Evolutionary conservation across 2,888 invertebrate species (phyloP).

Genomic region (Nycteola revayana): DNA sequence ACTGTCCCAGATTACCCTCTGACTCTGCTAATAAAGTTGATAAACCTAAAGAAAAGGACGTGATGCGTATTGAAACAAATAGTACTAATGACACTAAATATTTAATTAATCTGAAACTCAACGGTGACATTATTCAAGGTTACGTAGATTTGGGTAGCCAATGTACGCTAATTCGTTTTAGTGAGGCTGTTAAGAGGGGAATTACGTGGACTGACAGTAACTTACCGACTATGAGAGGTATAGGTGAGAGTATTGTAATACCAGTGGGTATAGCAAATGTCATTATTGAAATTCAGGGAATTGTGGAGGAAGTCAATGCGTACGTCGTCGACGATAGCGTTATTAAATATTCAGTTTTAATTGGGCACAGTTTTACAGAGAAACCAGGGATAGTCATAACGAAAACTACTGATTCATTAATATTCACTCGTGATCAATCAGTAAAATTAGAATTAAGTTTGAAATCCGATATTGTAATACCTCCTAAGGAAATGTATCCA

Average conservation of each 20-base stretch:
- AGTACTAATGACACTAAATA: constrained; percentile 2
- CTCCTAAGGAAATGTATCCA: no score
- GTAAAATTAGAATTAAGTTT: no score
- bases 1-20: constrained; percentile 4
- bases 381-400: no score
- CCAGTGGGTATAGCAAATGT: background rate
- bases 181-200: background rate
- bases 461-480: no score
- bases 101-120: background rate
- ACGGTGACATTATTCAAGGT: background rate
- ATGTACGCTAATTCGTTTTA: constrained; percentile 6
- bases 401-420: no score
- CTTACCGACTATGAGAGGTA: constrained; percentile 7
- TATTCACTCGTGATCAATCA: no score
- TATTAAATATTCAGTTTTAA: no score
- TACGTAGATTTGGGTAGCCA: constrained; percentile 13
- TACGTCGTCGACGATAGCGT: no score
- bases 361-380: no score
- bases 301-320: no score
- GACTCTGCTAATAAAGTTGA: background rate
- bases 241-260: constrained; percentile 6
- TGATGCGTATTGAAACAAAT: background rate
- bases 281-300: background rate
- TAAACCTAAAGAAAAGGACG: background rate
- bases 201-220: background rate